A percentile compares a stretch with the other conserved stretches of the same genome.
phyloP scores from a whole-genome alignment of 1,140 invertebrate genomes.

The Drosophila biarmipes region DNA sequence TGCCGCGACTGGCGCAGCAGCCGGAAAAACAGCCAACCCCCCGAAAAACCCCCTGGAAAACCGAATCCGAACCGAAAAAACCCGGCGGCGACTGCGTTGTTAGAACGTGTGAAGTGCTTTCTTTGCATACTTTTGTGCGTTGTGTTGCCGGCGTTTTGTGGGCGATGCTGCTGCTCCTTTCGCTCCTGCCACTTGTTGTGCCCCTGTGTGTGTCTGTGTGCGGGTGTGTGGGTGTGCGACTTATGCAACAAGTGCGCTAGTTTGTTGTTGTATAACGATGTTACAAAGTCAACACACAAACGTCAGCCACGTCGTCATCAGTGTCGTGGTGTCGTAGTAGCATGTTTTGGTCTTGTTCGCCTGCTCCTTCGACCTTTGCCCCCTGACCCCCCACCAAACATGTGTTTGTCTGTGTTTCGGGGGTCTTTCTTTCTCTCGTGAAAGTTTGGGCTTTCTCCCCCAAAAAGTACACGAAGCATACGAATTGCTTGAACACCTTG shows the following conservation, averaged over 20 bases:
- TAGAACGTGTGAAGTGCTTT: slow-evolving; percentile 79
- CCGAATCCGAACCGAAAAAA: slow-evolving; percentile 10
- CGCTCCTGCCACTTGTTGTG: slow-evolving; percentile 66
- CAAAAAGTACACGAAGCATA: slow-evolving; percentile 43
- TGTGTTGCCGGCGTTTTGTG: slow-evolving; percentile 37
- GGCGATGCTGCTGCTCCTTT: slow-evolving; percentile 33
- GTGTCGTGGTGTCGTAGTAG: slow-evolving; percentile 52
- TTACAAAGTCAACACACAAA: slow-evolving; percentile 80
- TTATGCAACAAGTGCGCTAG: slow-evolving; percentile 79
- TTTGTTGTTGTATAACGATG: slow-evolving; percentile 76
- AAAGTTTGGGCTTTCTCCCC: slow-evolving; percentile 29
- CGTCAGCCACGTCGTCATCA: slow-evolving; percentile 68
- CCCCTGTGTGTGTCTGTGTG: slow-evolving; percentile 17
- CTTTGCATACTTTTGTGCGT: slow-evolving; percentile 81
- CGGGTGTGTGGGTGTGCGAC: slow-evolving; percentile 29
- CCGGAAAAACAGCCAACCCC: slow-evolving; percentile 12
- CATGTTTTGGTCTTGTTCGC: slow-evolving; percentile 33
- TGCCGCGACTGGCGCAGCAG: slow-evolving; percentile 52
- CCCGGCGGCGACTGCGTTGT: slow-evolving; percentile 55
- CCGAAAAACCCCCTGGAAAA: neutral
- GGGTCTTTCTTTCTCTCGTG: slow-evolving; percentile 47
- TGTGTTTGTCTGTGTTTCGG: slow-evolving; percentile 60
- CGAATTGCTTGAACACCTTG: slow-evolving; percentile 54
- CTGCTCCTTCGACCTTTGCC: slow-evolving; percentile 58
- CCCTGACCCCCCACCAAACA: slow-evolving; percentile 8